These are phyloP conservation scores for Meleagris gallopavo DNA, from an alignment of 2,113 vertebrate genomes.

Conservation along the genomic window DNA sequence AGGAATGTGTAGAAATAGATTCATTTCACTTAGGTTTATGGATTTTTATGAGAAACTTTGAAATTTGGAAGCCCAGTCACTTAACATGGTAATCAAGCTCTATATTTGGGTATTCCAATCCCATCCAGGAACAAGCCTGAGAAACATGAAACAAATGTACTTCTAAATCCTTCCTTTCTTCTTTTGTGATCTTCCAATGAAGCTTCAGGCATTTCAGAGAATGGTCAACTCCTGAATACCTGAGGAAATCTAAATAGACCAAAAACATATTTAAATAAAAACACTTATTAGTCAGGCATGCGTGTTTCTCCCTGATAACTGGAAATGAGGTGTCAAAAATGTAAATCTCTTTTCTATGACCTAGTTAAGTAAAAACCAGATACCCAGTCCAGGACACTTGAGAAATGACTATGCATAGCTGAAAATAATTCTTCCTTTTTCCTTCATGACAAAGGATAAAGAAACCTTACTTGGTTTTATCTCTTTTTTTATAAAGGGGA, in stretches of 20 bases:
- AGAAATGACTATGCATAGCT: accelerated
- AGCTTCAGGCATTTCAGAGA: not conserved
- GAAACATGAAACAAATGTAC: not conserved
- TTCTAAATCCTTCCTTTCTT: not conserved
- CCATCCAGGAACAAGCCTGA: not conserved
- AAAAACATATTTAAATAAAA: not conserved
- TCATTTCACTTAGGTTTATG: not conserved
- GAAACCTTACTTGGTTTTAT: not conserved
- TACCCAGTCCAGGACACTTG: not conserved
- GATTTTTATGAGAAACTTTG: not conserved
- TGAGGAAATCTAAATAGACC: not conserved
- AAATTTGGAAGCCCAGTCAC: not conserved
- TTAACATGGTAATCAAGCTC: not conserved
- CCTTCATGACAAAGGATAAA: not conserved
- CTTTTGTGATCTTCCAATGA: not conserved
- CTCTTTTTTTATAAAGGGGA: not conserved
- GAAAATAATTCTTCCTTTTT: not conserved
- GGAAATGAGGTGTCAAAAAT: not conserved
- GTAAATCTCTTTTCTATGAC: not conserved
- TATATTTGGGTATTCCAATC: not conserved
- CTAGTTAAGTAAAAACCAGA: not conserved
- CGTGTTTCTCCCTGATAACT: not conserved
- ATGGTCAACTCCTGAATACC: not conserved
- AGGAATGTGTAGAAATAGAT: not conserved
- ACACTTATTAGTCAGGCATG: not conserved